Conservation (phyloP, 2,888 invertebrate species). For the Netelia melanura region DNA sequence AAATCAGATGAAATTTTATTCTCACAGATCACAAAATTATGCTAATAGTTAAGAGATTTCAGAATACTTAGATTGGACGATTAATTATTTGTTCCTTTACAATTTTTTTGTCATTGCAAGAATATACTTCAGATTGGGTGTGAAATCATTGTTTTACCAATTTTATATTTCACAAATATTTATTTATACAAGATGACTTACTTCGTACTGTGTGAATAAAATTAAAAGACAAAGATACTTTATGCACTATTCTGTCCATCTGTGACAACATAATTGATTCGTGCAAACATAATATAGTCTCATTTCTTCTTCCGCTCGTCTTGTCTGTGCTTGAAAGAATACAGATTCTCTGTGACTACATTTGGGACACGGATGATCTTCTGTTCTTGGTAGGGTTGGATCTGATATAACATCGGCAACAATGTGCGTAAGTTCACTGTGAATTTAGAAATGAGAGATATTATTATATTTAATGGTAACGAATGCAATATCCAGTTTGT, state of each 20-base stretch:
- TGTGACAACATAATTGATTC: slow-evolving; percentile 94
- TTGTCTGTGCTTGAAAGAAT: slow-evolving; percentile 99
- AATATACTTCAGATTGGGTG: neutral
- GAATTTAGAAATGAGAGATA: slow-evolving; percentile 72
- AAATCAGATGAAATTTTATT: too few relatives aligned
- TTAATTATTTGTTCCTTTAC: neutral
- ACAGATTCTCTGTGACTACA: slow-evolving; percentile 98
- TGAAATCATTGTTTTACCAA: neutral
- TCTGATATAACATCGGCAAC: slow-evolving; percentile 99
- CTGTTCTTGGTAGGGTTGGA: slow-evolving; percentile 98
- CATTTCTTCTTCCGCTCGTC: slow-evolving; percentile 99
- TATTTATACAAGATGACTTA: slow-evolving; percentile 38
- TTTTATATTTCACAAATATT: slow-evolving; percentile 32
- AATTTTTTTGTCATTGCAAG: neutral
- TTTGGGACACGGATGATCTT: slow-evolving; percentile 99
- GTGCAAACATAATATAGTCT: slow-evolving; percentile 98
- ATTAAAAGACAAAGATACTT: slow-evolving; percentile 30
- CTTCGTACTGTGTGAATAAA: slow-evolving; percentile 15
- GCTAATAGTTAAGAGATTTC: too few relatives aligned
- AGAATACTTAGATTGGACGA: neutral
- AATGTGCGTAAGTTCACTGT: slow-evolving; percentile 98
- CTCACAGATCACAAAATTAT: too few relatives aligned
- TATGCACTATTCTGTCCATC: slow-evolving; percentile 94
- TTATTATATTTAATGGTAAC: slow-evolving; percentile 6
- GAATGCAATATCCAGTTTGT: neutral